Base-by-base conservation (phyloP, 2,797 vertebrate species). In the Microcaecilia unicolor region DNA sequence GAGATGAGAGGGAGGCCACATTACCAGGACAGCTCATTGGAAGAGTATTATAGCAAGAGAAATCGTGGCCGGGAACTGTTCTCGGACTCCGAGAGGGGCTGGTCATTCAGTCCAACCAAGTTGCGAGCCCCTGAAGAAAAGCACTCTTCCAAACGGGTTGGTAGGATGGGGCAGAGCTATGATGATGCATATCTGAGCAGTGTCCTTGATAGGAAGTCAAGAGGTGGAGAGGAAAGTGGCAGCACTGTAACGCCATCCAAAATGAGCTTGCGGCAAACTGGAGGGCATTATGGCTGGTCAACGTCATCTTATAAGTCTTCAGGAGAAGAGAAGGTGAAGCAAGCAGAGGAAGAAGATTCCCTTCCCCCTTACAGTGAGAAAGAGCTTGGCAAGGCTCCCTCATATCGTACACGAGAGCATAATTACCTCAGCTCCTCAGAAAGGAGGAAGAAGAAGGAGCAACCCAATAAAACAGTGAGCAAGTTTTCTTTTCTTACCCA, bases 311-410 rank as follows among this genome's bases (percentile, higher is more conserved):
- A 76, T 64, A 64, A 79, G 52, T 48, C 72, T 0, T n/a, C n/a
- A n/a, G 72, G 65, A 15, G 58, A 69, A 15, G 32, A 59, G 83
- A 74, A 78, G 89, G 12, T 74, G 89, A 11, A 85, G 72, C 75
- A 80, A 73, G 86, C 80, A 1, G 84, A 82, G 17, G 86, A 85
- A 37, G 89, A 89, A 5, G 95, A 99, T 52, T 46, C 83, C 19
- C 53, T 97, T 69, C 95, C 94, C n/a, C 94, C 95, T 0, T 97
- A 99, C 78, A 90, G 84, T 1, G 95, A 97, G 60, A 74, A 67
- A 15, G 86, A 93, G 76, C 69, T 80, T 71, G 83, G 60, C 73
- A 74, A 77, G 37, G 67, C 47, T 55, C 91, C 60, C 35, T 90
- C 60, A 31, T 90, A 75, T 76, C 75, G 60, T 73, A 83, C 74